Base-by-base conservation (phyloP, 2,888 invertebrate genomes). In the Eulithis prunata region DNA sequence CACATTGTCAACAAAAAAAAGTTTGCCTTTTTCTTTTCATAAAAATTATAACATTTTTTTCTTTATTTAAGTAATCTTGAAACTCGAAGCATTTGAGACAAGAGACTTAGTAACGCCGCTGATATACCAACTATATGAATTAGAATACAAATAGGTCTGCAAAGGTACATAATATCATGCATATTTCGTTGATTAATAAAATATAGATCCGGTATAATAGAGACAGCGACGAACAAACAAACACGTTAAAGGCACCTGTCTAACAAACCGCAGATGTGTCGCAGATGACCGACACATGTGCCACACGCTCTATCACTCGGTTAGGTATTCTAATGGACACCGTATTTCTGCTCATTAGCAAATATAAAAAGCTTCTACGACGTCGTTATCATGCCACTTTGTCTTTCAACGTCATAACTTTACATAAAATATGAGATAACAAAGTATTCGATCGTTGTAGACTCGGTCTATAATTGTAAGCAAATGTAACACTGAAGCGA, bases 211-310 rank as follows among this genome's bases (percentile, higher is more conserved):
- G n/a, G 55, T 56, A 55, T 54, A 47, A 28, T 46, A 21, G 14
- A 58, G 53, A 32, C 57, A 13, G 69, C 66, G 64, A 74, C 71
- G 73, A 76, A 71, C 76, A 74, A 72, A 77, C 76, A 13, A 64
- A 61, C 63, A 64, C 58, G 79, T 87, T 89, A 91, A 88, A 85
- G 72, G 69, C 91, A 91, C 90, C 91, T 92, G 91, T 87, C 89
- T 88, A 91, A 89, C 82, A 79, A 74, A 70, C 74, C 64, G 77
- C 84, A 84, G 86, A 88, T 90, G 90, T 75, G 74, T 68, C 65
- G 77, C 80, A 76, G 76, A 78, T 82, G 84, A 85, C 80, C 80
- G 78, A 70, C 66, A 71, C 76, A 71, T 79, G 79, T 81, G 78
- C 79, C 78, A 64, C 73, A 71, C 62, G 53, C 69, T 64, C 71